These are phyloP conservation scores for Lycorma delicatula DNA, from an alignment of 1,140 invertebrate genomes.

Conservation along the genomic window DNA sequence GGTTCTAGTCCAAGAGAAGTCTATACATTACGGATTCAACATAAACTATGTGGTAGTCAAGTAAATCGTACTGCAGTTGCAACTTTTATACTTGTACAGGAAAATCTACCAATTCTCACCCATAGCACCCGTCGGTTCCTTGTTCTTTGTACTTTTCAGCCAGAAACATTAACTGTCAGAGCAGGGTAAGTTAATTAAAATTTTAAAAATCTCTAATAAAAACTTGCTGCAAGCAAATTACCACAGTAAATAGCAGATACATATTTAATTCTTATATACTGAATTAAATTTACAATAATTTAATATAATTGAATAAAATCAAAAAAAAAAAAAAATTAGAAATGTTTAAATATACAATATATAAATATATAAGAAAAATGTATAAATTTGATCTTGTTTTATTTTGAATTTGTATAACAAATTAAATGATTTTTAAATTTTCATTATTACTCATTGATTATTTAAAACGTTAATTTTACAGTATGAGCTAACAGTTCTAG, in stretches of 20 bases:
- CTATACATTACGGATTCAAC: conserved; percentile 63
- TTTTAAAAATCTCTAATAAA: too few species aligned
- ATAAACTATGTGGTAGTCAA: conserved; percentile 63
- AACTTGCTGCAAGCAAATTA: not conserved
- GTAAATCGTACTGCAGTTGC: conserved; percentile 60
- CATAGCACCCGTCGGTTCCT: conserved; percentile 69
- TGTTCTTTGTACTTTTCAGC: conserved; percentile 68
- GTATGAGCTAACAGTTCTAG: too few species aligned
- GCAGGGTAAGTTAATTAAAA: conserved; percentile 43
- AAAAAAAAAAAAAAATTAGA: too few species aligned
- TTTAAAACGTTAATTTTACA: too few species aligned
- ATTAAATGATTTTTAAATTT: too few species aligned
- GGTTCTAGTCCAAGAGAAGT: conserved; percentile 51
- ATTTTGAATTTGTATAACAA: too few species aligned
- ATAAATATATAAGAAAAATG: too few species aligned
- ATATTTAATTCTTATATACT: not conserved
- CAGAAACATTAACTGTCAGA: conserved; percentile 65
- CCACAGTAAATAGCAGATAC: not conserved
- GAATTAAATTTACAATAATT: not conserved
- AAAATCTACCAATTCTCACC: conserved; percentile 68
- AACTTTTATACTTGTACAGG: conserved; percentile 70
- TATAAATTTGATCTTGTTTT: too few species aligned
- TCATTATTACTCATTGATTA: too few species aligned
- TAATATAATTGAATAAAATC: too few species aligned
- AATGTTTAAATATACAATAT: too few species aligned